Conservation (phyloP, 2,797 vertebrate genomes). For the Graptemys geographica region DNA sequence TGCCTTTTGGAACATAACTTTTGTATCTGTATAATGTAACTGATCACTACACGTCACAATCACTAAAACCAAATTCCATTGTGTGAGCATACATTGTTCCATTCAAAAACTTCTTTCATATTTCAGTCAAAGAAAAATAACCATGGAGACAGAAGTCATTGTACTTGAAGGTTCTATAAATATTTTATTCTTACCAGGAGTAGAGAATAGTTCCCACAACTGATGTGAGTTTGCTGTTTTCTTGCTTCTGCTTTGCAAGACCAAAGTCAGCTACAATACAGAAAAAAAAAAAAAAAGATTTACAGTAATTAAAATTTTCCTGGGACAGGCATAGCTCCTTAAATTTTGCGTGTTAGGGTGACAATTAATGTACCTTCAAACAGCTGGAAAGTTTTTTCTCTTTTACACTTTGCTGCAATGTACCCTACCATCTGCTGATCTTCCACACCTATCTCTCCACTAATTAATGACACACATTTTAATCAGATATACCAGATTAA, state of each 20-base stretch:
- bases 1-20: neutral
- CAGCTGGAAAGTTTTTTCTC: neutral
- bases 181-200: conserved; percentile 84
- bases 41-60: neutral
- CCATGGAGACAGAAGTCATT: neutral
- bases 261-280: conserved; percentile 89
- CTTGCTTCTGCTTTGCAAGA: conserved; percentile 94
- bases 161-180: neutral
- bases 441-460: neutral
- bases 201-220: conserved; percentile 93
- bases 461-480: neutral
- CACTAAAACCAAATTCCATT: neutral
- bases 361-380: neutral
- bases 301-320: conserved; percentile 15
- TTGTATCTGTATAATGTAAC: neutral
- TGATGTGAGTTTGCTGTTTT: conserved; percentile 90
- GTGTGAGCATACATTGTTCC: neutral
- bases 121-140: neutral
- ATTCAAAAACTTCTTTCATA: neutral
- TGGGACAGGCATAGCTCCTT: neutral
- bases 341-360: neutral
- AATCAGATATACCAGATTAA: neutral
- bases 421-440: neutral
- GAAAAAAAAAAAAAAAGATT: neutral
- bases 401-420: neutral